phyloP scores from a whole-genome alignment of 2,113 vertebrate species.

The Rhabdornis inornatus region DNA sequence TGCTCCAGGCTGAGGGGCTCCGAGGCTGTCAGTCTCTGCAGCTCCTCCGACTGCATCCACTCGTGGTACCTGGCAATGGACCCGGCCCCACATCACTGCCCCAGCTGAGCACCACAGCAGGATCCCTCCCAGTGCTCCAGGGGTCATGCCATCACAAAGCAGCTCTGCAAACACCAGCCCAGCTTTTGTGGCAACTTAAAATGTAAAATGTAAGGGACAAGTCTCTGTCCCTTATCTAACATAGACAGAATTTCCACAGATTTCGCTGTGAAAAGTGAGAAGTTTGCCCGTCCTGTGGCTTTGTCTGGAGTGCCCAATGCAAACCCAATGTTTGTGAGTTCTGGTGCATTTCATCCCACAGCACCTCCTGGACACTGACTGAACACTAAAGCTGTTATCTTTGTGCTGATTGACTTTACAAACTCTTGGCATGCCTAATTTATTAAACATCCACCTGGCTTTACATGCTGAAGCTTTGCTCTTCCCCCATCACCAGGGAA shows the following conservation, averaged over 20 bases:
- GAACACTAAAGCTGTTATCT: neutral
- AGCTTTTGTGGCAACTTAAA: neutral
- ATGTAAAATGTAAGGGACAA: too few relatives aligned
- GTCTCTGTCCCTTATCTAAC: neutral
- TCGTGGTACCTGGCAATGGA: conserved; percentile 83
- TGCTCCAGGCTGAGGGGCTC: conserved; percentile 91
- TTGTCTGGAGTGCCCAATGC: neutral
- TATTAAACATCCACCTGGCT: neutral
- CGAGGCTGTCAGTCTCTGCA: conserved; percentile 89
- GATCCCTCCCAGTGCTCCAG: rapidly evolving
- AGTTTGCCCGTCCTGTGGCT: neutral
- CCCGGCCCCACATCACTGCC: neutral
- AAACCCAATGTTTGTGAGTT: neutral
- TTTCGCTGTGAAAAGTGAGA: neutral
- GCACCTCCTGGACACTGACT: neutral
- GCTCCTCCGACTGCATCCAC: conserved; percentile 92
- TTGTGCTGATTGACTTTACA: neutral
- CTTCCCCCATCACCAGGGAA: neutral
- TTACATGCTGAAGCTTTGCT: neutral
- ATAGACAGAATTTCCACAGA: too few relatives aligned
- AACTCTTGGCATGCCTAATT: neutral
- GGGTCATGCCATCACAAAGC: neutral
- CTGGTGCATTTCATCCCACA: rapidly evolving
- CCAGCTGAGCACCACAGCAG: neutral
- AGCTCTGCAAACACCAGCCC: neutral